A percentile compares a stretch with the other conserved stretches of the same genome.
Evolutionary conservation across 92 coral and sea anemone species (phyloP).

Genomic region (Hydrozoanthus gracilis): DNA sequence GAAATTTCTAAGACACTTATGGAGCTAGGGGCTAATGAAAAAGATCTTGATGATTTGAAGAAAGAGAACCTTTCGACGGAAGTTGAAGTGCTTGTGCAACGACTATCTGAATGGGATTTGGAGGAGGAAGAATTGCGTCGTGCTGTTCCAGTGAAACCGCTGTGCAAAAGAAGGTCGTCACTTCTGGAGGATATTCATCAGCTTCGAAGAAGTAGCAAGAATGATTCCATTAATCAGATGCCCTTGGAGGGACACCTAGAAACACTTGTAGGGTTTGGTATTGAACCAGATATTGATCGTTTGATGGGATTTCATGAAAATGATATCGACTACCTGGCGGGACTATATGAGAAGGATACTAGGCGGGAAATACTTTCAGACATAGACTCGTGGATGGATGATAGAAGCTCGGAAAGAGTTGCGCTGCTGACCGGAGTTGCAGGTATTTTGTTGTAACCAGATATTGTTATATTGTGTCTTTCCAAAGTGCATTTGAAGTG

Average conservation of each 20-base stretch:
- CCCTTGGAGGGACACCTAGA: background rate
- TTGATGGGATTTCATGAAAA: slow-evolving; percentile 30
- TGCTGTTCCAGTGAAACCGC: background rate
- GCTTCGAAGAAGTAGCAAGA: slow-evolving; percentile 20
- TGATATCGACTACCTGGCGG: slow-evolving; percentile 21
- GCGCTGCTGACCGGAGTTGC: slow-evolving; percentile 31
- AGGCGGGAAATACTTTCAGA: slow-evolving; percentile 4
- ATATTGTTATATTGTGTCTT: too few relatives aligned
- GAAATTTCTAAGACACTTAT: slow-evolving; percentile 8
- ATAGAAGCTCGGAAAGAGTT: slow-evolving; percentile 24
- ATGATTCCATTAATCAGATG: background rate
- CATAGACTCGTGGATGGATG: slow-evolving; percentile 39
- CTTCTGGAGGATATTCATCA: slow-evolving; percentile 33
- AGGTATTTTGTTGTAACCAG: background rate
- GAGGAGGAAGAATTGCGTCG: slow-evolving; percentile 21
- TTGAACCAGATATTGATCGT: slow-evolving; percentile 27
- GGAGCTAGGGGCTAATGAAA: slow-evolving; percentile 39
- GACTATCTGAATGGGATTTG: slow-evolving; percentile 30
- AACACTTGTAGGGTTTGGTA: background rate
- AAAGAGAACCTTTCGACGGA: background rate
- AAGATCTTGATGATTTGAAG: background rate
- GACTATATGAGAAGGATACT: slow-evolving; percentile 39
- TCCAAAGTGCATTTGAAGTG: too few relatives aligned
- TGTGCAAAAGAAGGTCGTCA: slow-evolving; percentile 18
- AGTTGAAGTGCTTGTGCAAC: background rate